phyloP scores from a whole-genome alignment of 2,888 invertebrate genomes.

The Rotaria socialis region DNA sequence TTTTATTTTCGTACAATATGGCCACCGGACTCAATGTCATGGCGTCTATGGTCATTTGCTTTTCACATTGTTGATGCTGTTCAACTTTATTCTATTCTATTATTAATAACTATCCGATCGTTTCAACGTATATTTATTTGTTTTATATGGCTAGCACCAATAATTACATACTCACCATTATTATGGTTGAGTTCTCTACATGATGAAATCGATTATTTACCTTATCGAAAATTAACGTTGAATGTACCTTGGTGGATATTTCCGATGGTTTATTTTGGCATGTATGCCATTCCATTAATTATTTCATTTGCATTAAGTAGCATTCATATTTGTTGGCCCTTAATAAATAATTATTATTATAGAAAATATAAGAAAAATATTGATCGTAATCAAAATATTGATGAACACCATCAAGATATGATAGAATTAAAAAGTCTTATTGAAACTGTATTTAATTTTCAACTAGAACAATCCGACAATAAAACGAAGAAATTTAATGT shows the following conservation, averaged over 20 bases:
- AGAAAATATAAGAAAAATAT: not conserved
- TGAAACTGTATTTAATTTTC: not conserved
- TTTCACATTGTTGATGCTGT: slow-evolving; percentile 25
- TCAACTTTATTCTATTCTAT: not conserved
- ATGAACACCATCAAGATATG: slow-evolving; percentile 4
- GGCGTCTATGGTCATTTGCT: not conserved
- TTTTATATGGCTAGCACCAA: slow-evolving; percentile 16
- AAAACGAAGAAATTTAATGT: not conserved
- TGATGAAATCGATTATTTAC: not conserved
- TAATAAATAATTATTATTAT: not conserved
- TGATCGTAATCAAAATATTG: not conserved
- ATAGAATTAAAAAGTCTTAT: not conserved
- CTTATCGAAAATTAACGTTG: not conserved
- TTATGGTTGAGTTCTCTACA: not conserved
- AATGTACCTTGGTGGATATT: not conserved
- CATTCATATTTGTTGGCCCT: not conserved
- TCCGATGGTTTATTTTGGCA: not conserved
- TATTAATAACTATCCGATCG: not conserved
- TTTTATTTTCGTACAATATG: slow-evolving; percentile 8
- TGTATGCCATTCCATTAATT: not conserved
- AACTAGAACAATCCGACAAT: not conserved
- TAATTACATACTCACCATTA: slow-evolving; percentile 21
- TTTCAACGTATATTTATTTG: not conserved
- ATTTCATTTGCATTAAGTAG: not conserved
- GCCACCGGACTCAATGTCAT: not conserved